Percentiles rank a stretch among this genome's conserved stretches.
These are phyloP conservation scores for Drosophila affinis DNA, from an alignment of 2,888 invertebrate species.

Conservation along the genomic window DNA sequence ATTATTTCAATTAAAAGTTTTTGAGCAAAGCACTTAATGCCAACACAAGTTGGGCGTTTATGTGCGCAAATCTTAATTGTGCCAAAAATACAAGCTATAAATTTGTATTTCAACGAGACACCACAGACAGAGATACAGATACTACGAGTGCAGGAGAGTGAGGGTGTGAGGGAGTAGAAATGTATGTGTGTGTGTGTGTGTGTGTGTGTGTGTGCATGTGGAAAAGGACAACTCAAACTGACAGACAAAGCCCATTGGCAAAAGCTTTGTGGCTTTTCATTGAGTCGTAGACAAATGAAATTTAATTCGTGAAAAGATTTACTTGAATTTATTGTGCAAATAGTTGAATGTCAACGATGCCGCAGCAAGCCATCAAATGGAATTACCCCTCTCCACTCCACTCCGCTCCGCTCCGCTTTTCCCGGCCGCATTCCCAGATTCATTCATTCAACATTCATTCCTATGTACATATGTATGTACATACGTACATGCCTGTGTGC, in stretches of 20 bases:
- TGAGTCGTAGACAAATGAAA: constrained; percentile 72
- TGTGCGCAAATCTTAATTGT: constrained; percentile 72
- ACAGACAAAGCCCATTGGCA: constrained; percentile 61
- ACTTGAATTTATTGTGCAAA: constrained; percentile 56
- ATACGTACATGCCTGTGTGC: background rate
- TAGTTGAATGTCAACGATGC: constrained; percentile 45
- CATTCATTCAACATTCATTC: background rate
- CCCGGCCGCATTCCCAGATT: background rate
- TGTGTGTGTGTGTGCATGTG: background rate
- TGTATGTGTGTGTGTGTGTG: constrained; percentile 1
- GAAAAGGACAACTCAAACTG: constrained; percentile 22
- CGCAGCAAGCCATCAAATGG: constrained; percentile 1
- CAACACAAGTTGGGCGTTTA: constrained; percentile 73
- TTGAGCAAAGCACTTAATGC: constrained; percentile 66
- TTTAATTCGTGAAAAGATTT: constrained; percentile 69
- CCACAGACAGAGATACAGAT: background rate
- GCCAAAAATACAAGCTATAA: constrained; percentile 61
- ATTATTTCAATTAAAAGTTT: constrained; percentile 78
- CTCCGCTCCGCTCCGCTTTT: background rate
- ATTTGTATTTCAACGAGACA: constrained; percentile 43
- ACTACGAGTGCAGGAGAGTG: background rate
- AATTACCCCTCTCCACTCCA: background rate
- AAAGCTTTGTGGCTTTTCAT: constrained; percentile 73
- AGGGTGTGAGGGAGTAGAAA: background rate
- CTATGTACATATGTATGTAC: background rate